phyloP scores from a whole-genome alignment of 2,797 vertebrate genomes.

The Pseudochromis fuscus region DNA sequence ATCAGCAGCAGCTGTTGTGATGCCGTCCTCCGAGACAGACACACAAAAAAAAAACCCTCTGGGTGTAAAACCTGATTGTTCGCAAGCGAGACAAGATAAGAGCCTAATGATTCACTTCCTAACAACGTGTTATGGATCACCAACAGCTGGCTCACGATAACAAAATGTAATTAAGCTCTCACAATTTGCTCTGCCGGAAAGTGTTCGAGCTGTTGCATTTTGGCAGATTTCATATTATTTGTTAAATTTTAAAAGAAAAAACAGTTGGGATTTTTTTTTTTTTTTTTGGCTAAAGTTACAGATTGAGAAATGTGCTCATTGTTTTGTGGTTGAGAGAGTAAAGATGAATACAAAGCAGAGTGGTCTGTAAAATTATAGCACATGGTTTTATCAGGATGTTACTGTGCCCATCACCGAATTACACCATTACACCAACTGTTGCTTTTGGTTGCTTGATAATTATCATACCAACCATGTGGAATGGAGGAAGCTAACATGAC shows the following conservation, averaged over 20 bases:
- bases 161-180: conserved; percentile 33
- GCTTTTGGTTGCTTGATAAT: neutral
- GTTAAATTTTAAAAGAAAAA: too few species aligned
- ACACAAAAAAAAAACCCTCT: conserved; percentile 20
- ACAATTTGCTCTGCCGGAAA: neutral
- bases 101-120: conserved; percentile 40
- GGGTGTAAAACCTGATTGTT: conserved; percentile 61
- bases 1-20: conserved; percentile 62
- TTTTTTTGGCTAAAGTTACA: neutral
- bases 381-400: neutral
- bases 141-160: conserved; percentile 60
- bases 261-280: too few species aligned
- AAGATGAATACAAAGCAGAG: neutral
- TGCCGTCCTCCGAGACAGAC: conserved; percentile 16
- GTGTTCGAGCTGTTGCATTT: neutral
- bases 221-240: neutral
- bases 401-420: neutral
- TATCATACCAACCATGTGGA: too few species aligned
- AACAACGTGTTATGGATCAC: conserved; percentile 61
- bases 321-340: neutral
- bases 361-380: neutral
- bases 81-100: conserved; percentile 67
- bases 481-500: too few species aligned
- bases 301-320: neutral
- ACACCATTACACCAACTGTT: too few species aligned